Conservation (phyloP, 2,888 invertebrate species). For the Cryptocheilus praepositus region DNA sequence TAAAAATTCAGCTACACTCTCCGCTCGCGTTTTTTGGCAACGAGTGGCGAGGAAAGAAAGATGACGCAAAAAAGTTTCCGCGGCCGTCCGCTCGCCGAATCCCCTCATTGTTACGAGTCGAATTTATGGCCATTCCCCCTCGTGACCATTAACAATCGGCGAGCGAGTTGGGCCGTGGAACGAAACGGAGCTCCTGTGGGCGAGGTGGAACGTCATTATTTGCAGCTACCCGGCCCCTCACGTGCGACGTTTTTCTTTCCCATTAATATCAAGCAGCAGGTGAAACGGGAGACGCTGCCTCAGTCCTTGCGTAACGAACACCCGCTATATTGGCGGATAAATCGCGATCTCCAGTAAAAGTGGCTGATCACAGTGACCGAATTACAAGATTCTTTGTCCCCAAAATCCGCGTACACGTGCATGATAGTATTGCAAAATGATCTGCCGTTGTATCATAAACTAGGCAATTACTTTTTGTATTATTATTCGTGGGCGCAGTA, state of each 20-base stretch:
- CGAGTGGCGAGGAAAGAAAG: background rate
- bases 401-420: too few species aligned
- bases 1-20: too few species aligned
- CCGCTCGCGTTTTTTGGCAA: too few species aligned
- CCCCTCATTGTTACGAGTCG: slow-evolving; percentile 3
- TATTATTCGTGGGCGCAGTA: too few species aligned
- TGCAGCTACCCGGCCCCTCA: slow-evolving; percentile 17
- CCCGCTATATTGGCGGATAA: slow-evolving; percentile 20
- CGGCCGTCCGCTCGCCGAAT: background rate
- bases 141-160: slow-evolving; percentile 6
- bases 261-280: background rate
- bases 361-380: background rate
- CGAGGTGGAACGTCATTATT: slow-evolving; percentile 27
- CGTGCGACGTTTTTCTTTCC: slow-evolving; percentile 25
- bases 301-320: slow-evolving; percentile 29
- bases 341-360: slow-evolving; percentile 11
- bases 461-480: too few species aligned
- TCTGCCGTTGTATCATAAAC: too few species aligned
- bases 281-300: slow-evolving; percentile 27
- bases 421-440: too few species aligned
- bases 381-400: too few species aligned
- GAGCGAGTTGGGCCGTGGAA: background rate
- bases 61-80: background rate
- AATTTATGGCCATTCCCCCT: slow-evolving; percentile 2
- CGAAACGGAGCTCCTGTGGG: background rate